phyloP scores from a whole-genome alignment of 1,140 invertebrate genomes.

The Cydia splendana region DNA sequence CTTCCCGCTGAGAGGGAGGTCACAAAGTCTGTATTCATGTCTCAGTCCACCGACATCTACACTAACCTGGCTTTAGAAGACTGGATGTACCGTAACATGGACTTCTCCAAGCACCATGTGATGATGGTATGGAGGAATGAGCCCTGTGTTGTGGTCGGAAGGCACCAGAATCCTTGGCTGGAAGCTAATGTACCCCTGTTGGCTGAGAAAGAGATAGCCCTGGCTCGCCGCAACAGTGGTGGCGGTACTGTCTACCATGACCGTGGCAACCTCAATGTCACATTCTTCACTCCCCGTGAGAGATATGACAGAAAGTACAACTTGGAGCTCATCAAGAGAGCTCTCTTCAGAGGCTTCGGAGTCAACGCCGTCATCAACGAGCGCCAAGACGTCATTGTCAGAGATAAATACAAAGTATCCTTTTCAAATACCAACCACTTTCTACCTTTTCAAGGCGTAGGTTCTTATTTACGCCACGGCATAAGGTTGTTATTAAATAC shows the following conservation, averaged over 20 bases:
- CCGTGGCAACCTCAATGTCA: slow-evolving; percentile 94
- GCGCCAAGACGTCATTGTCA: slow-evolving; percentile 91
- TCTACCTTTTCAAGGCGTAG: background rate
- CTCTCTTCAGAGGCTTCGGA: slow-evolving; percentile 89
- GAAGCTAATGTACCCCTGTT: slow-evolving; percentile 89
- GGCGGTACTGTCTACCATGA: slow-evolving; percentile 99
- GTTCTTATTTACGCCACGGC: no score
- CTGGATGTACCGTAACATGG: slow-evolving; percentile 93
- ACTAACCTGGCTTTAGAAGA: slow-evolving; percentile 96
- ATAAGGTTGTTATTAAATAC: background rate
- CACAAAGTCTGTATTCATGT: slow-evolving; percentile 94
- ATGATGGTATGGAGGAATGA: slow-evolving; percentile 95
- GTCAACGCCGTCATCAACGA: slow-evolving; percentile 87
- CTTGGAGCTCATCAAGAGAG: slow-evolving; percentile 90
- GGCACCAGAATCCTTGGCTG: slow-evolving; percentile 98
- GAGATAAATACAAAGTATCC: slow-evolving; percentile 90
- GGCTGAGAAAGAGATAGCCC: slow-evolving; percentile 82
- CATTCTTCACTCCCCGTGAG: slow-evolving; percentile 91
- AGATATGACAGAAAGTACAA: slow-evolving; percentile 92
- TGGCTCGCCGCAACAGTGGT: slow-evolving; percentile 96
- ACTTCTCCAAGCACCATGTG: slow-evolving; percentile 90
- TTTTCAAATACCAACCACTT: slow-evolving; percentile 48
- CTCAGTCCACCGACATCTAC: slow-evolving; percentile 93
- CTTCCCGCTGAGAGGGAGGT: slow-evolving; percentile 77
- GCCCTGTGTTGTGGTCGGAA: slow-evolving; percentile 96